Percentiles rank a stretch among this genome's conserved stretches.
Evolutionary conservation across 1,140 invertebrate species (phyloP).

Genomic region (Drosophila sulfurigaster): DNA sequence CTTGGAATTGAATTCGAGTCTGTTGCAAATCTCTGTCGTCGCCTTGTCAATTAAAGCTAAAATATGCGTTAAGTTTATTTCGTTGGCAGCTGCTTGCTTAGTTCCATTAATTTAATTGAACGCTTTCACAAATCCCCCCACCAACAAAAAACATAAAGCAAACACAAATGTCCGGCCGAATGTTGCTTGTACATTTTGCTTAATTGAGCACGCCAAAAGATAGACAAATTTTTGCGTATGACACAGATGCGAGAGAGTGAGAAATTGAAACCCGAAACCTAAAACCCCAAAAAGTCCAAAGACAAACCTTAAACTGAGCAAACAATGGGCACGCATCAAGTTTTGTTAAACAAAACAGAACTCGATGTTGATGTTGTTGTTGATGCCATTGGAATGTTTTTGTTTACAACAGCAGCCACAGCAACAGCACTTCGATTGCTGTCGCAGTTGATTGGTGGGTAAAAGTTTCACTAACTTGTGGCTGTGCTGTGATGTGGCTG

Average conservation of each 20-base stretch:
- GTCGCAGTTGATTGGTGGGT: constrained; percentile 25
- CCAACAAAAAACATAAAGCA: constrained; percentile 24
- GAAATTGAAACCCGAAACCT: constrained; percentile 22
- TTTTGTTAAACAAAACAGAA: constrained; percentile 50
- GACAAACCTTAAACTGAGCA: constrained; percentile 35
- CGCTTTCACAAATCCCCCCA: constrained; percentile 78
- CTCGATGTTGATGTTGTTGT: constrained; percentile 32
- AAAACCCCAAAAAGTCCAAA: constrained; percentile 15
- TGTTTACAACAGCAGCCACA: constrained; percentile 37
- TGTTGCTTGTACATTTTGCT: constrained; percentile 34
- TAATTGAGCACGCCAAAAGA: constrained; percentile 63
- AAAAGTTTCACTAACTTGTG: constrained; percentile 66
- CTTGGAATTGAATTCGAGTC: background rate
- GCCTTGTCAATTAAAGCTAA: constrained; percentile 55
- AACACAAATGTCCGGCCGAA: constrained; percentile 31
- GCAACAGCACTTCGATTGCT: constrained; percentile 12
- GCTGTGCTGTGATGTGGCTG: constrained; percentile 41
- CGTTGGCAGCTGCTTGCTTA: constrained; percentile 39
- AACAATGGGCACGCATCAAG: constrained; percentile 58
- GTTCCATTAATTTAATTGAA: constrained; percentile 81
- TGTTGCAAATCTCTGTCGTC: background rate
- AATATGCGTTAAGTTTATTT: constrained; percentile 61
- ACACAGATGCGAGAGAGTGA: constrained; percentile 45
- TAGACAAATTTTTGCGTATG: constrained; percentile 69
- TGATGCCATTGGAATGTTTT: constrained; percentile 58